Percentiles rank a stretch among this genome's conserved stretches.
phyloP scores from a whole-genome alignment of 2,113 vertebrate genomes.

The Bombycilla garrulus region DNA sequence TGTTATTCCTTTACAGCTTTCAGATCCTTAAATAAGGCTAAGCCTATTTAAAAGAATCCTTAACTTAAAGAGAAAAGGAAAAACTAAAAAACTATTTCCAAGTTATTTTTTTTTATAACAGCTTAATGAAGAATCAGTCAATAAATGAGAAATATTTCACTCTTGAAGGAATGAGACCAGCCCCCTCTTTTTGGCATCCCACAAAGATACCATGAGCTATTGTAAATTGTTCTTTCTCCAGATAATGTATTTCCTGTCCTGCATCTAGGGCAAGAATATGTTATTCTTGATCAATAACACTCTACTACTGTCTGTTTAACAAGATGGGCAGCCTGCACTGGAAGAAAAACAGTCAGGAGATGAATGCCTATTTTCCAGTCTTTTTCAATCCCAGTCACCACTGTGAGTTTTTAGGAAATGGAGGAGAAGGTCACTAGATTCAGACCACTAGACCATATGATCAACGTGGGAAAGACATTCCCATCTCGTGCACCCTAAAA shows the following conservation, averaged over 20 bases:
- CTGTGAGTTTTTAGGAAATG: neutral
- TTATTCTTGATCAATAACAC: neutral
- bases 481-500: fast-evolving
- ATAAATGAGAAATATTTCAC: neutral
- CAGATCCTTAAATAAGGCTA: neutral
- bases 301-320: neutral
- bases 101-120: neutral
- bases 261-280: neutral
- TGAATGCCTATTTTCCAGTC: neutral
- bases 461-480: neutral
- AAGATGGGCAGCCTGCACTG: neutral
- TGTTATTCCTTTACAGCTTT: neutral
- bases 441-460: neutral
- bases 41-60: neutral
- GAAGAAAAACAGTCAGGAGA: neutral
- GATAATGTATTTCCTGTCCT: neutral
- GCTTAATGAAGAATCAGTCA: neutral
- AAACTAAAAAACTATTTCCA: neutral
- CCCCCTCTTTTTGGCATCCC: neutral
- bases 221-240: neutral
- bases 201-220: neutral
- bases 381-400: neutral
- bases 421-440: neutral
- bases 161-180: neutral
- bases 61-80: neutral